Base-by-base conservation (phyloP, 2,797 vertebrate genomes). In the Alfaro cultratus region DNA sequence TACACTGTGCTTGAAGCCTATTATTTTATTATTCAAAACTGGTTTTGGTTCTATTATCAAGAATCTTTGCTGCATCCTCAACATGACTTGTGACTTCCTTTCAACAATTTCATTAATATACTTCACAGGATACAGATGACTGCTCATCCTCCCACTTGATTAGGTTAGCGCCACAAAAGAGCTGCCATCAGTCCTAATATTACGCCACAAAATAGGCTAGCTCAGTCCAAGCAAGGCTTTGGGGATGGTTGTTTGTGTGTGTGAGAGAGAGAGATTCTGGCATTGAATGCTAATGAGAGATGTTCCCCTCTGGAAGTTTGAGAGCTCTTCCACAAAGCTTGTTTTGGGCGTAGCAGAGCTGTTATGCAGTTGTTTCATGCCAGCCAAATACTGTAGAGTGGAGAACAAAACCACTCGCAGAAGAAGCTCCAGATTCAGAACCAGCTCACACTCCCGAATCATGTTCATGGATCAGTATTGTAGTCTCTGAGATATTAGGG, bases 401-500 rank as follows among this genome's bases (percentile, higher is more conserved):
- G 74, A 79, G 82, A 84, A 85, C 76, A 87, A 80, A 86, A 80
- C 79, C 62, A 73, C 60, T 83, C 55, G 21, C 75, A 83, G 53
- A 83, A 76, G 79, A 87, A 85, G 74, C 46, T 62, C 73, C 62
- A 29, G 80, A 80, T 72, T 51, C 7, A 80, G 77, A 23, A 57
- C 60, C 83, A 51, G 15, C n/a, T 47, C 39, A 31, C 68, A 70
- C 47, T 75, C 73, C 74, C 11, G 18, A 85, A 70, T 86, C 87
- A 71, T 88, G 74, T 70, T 57, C 90, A 0, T 86, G 84, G 47
- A 94, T 88, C 82, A 11, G 80, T 34, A 1, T 57, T 60, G 4
- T 83, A 84, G 36, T 83, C 88, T 84, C 31, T 82, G 88, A 89
- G 78, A 82, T 86, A 85, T 91, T 90, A 93, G 94, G 91, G 90